Base-by-base conservation (phyloP, 92 coral and sea anemone species). In the Scolanthus callimorphus region DNA sequence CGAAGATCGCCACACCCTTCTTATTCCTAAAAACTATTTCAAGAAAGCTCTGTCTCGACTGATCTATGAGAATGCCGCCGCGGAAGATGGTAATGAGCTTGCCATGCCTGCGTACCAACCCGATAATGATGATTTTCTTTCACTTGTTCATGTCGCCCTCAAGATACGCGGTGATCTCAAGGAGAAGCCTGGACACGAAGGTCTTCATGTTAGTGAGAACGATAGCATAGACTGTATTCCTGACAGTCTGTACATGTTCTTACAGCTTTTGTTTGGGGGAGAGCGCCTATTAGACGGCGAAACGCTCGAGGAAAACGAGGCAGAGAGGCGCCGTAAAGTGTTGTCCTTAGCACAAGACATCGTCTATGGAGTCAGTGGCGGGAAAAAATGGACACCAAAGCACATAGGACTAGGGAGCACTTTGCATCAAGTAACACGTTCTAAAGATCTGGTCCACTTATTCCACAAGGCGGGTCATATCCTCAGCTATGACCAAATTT, bases 381-480 rank as follows among this genome's bases (percentile, higher is more conserved):
- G 87, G 24, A 67, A 50, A 22, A 67, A 74, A 67, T 81, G 81
- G 81, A 80, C 86, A 27, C 77, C 79, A 9, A 75, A 82, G 38
- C 80, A 83, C 25, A 51, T 77, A 34, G 75, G 82, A 0, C 81
- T 77, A 10, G 84, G 79, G 4, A 77, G 84, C 37, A 70, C 63
- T 56, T 80, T 78, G 45, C 78, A 78, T 29, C 81, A 84, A 51
- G 82, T 62, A 20, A 71, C 82, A 31, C 30, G 78, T 11, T 78
- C 90, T 17, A 78, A 50, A 46, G 64, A 61, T 31, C 77, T 84
- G 15, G 90, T 72, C 52, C 60, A 37, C 22, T 81, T 62, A 49
- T 84, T 67, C 25, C 57, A 58, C 29, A 59, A 67, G 41, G 82
- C 85, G 20, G 85, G 81, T n/a, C 80, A 70, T 34, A 72, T 67